Percentiles rank a stretch among this genome's conserved stretches.
Evolutionary conservation across 2,888 invertebrate genomes (phyloP).

Genomic region (Ernsta delagoae): DNA sequence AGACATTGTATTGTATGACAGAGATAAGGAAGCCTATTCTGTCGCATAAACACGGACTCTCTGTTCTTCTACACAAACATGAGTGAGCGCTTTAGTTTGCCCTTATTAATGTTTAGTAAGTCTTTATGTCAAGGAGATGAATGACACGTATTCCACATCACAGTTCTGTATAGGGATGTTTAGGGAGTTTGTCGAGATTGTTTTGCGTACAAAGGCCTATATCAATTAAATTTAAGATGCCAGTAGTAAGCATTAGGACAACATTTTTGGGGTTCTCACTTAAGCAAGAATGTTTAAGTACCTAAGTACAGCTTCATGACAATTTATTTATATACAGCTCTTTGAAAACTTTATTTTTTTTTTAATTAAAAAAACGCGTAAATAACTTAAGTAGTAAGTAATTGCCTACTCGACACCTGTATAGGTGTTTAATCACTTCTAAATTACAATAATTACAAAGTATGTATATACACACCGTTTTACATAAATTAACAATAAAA

Average conservation of each 20-base stretch:
- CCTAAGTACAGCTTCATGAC: no score
- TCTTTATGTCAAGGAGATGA: slow-evolving; percentile 7
- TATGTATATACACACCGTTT: background rate
- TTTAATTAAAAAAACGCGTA: no score
- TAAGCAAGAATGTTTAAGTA: background rate
- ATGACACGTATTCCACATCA: background rate
- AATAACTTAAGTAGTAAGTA: no score
- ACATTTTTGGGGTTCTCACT: background rate
- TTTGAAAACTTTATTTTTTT: no score
- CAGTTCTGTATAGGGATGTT: background rate
- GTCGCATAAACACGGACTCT: background rate
- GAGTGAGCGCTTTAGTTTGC: slow-evolving; percentile 1
- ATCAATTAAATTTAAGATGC: background rate
- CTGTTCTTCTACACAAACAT: background rate
- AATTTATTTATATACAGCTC: no score
- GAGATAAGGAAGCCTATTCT: slow-evolving; percentile 1
- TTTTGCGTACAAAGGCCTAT: background rate
- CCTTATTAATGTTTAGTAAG: slow-evolving; percentile 10
- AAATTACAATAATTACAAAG: background rate
- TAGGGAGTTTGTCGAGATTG: background rate
- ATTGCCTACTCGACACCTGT: no score
- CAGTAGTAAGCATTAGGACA: background rate
- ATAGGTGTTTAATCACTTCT: background rate
- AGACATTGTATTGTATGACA: background rate
- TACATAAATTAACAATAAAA: no score